Base-by-base conservation (phyloP, 2,888 invertebrate genomes). In the Phania funesta region DNA sequence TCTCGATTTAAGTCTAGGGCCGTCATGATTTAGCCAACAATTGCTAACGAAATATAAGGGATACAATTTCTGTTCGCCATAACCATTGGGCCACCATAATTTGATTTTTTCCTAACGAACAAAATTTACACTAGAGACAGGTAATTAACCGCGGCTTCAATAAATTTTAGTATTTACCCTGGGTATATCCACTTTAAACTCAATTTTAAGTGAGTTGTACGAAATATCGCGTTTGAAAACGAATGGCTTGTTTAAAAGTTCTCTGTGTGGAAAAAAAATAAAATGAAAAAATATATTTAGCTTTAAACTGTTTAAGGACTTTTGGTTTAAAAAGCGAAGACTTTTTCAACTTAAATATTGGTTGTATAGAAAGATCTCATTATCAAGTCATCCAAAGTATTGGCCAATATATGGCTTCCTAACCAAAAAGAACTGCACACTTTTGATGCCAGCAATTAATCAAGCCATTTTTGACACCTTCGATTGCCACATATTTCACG, bases 21-120 rank as follows among this genome's bases (percentile, higher is more conserved):
- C 87, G 0, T 77, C 77, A 0, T 35, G 56, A 20, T 54, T 83
- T n/a, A 83, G 41, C 85, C 87, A 88, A 80, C 92, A 91, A 18
- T 90, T 87, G 38, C 90, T 92, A 1, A 90, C 91, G 1, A 94
- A 92, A 54, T 91, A 90, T 29, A 97, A 88, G 1, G 92, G 90
- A 87, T 99, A 99, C 1, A 99, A 91, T 0, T 92, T 92, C 88
- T 96, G 98, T 0, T 92, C 88, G 0, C 98, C 98, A 87, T 94
- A 96, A 9, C 98, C 98, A 90, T 97, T 98, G 0, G 99, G 99
- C 98, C 98, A 99, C 99, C 99, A 99, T 9, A 93, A 86, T 67
- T 93, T 88, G 0, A 95, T 92, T 35, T 87, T 85, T 7, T 89
- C 86, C 93, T 93, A 29, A 6, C 62, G 48, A 38, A 29, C 3